A percentile compares a stretch with the other conserved stretches of the same genome.
phyloP scores from a whole-genome alignment of 2,888 invertebrate genomes.

The Melinaea marsaeus region DNA sequence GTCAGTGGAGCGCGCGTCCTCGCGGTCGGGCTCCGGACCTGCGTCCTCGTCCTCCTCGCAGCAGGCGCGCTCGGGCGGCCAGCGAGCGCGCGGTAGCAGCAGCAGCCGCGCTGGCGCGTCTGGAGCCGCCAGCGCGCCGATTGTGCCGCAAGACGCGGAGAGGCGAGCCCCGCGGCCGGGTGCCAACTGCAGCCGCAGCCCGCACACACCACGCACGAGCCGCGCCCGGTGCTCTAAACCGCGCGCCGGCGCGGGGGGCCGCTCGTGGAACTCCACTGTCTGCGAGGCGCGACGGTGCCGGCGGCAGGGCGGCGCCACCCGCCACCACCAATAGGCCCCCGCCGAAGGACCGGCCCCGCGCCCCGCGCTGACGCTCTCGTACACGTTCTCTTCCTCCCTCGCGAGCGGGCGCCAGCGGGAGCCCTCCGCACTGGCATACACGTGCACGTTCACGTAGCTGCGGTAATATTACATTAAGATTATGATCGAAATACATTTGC shows the following conservation, averaged over 20 bases:
- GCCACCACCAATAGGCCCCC: constrained; percentile 37
- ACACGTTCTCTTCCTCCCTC: constrained; percentile 33
- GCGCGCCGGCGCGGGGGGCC: constrained; percentile 23
- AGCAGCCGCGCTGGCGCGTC: constrained; percentile 43
- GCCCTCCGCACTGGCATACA: constrained; percentile 29
- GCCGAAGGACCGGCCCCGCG: constrained; percentile 36
- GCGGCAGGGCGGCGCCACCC: constrained; percentile 37
- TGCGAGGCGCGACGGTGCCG: constrained; percentile 47
- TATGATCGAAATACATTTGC: not conserved
- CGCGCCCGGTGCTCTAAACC: constrained; percentile 22
- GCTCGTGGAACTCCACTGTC: constrained; percentile 61
- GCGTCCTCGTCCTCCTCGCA: constrained; percentile 30
- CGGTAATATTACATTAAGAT: not conserved
- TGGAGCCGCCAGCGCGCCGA: constrained; percentile 46
- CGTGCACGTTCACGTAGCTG: constrained; percentile 43
- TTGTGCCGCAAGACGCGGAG: constrained; percentile 82
- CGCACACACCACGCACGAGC: constrained; percentile 29
- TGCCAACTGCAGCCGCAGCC: constrained; percentile 36
- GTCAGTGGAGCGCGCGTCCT: constrained; percentile 19
- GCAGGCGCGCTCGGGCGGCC: constrained; percentile 25
- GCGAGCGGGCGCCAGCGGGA: constrained; percentile 21
- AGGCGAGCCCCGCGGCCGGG: constrained; percentile 66
- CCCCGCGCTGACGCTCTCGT: constrained; percentile 36
- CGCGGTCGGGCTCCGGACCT: not conserved
- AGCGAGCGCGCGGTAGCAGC: constrained; percentile 39